phyloP scores from a whole-genome alignment of 1,140 invertebrate species.

The Himalopsyche phryganea region DNA sequence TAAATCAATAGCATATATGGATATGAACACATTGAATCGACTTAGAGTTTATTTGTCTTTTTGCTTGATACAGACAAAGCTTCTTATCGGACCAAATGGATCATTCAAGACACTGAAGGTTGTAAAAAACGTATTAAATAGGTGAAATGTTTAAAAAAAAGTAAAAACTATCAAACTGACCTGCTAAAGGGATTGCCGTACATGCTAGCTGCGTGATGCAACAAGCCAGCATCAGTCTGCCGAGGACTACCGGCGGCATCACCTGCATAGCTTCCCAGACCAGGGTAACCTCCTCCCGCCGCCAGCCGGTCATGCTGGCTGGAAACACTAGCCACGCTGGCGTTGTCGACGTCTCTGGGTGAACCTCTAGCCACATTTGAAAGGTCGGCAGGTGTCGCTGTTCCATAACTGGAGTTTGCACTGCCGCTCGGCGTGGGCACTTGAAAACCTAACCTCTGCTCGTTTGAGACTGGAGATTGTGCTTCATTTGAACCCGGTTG shows the following conservation, averaged over 20 bases:
- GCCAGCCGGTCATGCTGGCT: slow-evolving; percentile 26
- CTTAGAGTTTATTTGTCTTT: no score
- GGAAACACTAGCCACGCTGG: slow-evolving; percentile 29
- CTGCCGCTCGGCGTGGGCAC: slow-evolving; percentile 32
- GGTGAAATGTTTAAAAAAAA: no score
- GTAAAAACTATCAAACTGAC: no score
- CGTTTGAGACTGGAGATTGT: slow-evolving; percentile 28
- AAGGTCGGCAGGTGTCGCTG: slow-evolving; percentile 26
- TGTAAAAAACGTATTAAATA: no score
- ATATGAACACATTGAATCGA: no score
- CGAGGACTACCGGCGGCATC: slow-evolving; percentile 40
- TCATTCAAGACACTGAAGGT: no score
- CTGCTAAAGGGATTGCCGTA: slow-evolving; percentile 50
- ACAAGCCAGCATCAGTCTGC: slow-evolving; percentile 28
- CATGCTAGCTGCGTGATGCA: slow-evolving; percentile 42
- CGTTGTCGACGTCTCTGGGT: slow-evolving; percentile 28
- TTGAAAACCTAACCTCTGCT: slow-evolving; percentile 33
- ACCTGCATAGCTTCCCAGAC: slow-evolving; percentile 12
- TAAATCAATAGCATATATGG: no score
- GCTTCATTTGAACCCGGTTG: slow-evolving; percentile 36
- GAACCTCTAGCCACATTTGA: slow-evolving; percentile 27
- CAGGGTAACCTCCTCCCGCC: slow-evolving; percentile 9
- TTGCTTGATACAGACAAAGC: no score
- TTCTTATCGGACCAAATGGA: no score
- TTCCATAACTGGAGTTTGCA: slow-evolving; percentile 32